Base-by-base conservation (phyloP, 2,888 invertebrate species). In the Oasisia sp. region DNA sequence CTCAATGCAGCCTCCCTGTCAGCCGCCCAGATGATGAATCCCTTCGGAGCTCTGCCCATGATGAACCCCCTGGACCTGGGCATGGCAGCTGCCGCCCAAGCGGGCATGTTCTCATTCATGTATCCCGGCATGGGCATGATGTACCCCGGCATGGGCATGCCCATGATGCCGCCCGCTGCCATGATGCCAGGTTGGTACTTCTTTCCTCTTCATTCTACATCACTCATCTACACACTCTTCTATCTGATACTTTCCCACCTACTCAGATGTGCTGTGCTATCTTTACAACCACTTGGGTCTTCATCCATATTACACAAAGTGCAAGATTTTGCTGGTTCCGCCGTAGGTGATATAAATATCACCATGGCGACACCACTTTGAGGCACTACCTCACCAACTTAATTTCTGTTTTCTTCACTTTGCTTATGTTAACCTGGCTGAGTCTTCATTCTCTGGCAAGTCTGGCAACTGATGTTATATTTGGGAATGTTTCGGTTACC, bases 81-180 rank as follows among this genome's bases (percentile, higher is more conserved):
- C 0, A 74, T 74, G 74, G 74, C 74, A 14, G 74, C 74, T 27
- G 74, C 74, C 19, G 74, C 95, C 92, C 93, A 96, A 27, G 93
- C 96, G 32, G 95, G 95, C 89, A 95, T 96, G 94, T 94, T 96
- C 93, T 95, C 96, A 91, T 96, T 96, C 94, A 96, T 96, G 96
- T 96, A 96, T 94, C 95, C 96, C 27, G 96, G 96, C 74, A 95
- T 96, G 93, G 19, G 38, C 32, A 32, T 32, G 89, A 32, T 91
- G 91, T 95, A 94, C 96, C 96, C n/a, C 96, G 96, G 90, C 95
- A 92, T 96, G 93, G 96, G 94, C 14, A 94, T 95, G 93, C 95
- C 96, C 94, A 97, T 97, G 95, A 96, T 97, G 95, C 97, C 97
- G 94, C 97, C 97, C 93, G 97, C 95, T 90, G 74, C 74, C 74